A percentile compares a stretch with the other conserved stretches of the same genome.
Evolutionary conservation across 2,888 invertebrate genomes (phyloP).

Genomic region (Papilio gigon): DNA sequence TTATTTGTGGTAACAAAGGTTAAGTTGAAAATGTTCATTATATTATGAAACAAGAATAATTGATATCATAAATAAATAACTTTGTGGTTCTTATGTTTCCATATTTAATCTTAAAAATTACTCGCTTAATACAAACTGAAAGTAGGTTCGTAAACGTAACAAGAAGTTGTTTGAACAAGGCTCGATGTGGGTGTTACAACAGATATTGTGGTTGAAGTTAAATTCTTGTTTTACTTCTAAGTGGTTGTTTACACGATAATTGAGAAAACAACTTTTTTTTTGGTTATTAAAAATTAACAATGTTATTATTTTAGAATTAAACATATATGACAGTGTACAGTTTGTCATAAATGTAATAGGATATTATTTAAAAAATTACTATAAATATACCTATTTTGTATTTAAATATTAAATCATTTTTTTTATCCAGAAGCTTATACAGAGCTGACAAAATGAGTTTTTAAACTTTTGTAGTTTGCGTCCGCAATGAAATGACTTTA

Average conservation of each 20-base stretch:
- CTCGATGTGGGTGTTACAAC: constrained; percentile 8
- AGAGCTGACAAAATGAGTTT: constrained; percentile 61
- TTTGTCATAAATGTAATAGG: too few relatives aligned
- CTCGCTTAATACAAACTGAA: neutral
- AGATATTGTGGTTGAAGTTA: constrained; percentile 24
- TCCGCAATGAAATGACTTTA: constrained; percentile 49
- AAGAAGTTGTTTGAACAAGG: constrained; percentile 6
- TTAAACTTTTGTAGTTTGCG: constrained; percentile 65
- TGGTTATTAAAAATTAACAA: too few relatives aligned
- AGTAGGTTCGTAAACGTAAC: constrained; percentile 18
- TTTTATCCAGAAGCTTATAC: constrained; percentile 23
- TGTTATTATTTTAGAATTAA: too few relatives aligned
- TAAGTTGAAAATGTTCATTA: too few relatives aligned
- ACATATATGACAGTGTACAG: too few relatives aligned
- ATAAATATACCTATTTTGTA: too few relatives aligned
- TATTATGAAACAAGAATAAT: neutral
- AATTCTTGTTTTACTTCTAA: neutral
- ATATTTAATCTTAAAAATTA: constrained; percentile 9
- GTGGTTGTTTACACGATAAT: neutral
- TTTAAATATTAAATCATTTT: too few relatives aligned
- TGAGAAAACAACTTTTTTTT: neutral
- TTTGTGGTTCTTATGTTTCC: neutral
- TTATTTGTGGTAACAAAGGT: too few relatives aligned
- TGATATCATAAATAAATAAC: too few relatives aligned
- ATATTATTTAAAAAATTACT: too few relatives aligned